Evolutionary conservation across 2,888 invertebrate species (phyloP).

Genomic region (Aphrophora alni): DNA sequence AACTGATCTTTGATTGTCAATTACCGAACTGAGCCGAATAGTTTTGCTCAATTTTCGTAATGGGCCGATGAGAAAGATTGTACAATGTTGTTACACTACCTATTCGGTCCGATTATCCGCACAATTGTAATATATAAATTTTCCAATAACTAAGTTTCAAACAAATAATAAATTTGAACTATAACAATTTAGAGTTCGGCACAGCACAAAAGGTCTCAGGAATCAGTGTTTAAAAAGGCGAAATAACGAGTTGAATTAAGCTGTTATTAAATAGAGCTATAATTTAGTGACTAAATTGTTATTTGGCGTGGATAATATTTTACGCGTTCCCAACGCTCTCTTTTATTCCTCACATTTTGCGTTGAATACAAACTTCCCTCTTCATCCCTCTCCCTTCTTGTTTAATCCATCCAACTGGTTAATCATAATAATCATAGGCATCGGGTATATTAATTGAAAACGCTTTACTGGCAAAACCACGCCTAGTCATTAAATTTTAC

Average conservation of each 20-base stretch:
- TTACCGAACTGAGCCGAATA: too few relatives aligned
- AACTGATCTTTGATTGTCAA: too few relatives aligned
- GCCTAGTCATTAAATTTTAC: neutral
- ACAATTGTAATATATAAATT: too few relatives aligned
- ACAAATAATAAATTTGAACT: too few relatives aligned
- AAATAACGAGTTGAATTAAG: neutral
- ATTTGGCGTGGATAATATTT: neutral
- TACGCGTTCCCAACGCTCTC: neutral
- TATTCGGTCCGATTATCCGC: too few relatives aligned
- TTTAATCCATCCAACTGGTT: neutral
- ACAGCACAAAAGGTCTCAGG: too few relatives aligned
- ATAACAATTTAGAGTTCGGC: too few relatives aligned
- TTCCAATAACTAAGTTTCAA: too few relatives aligned
- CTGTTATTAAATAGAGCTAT: neutral
- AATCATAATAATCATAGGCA: constrained; percentile 4
- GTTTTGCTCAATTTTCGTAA: too few relatives aligned
- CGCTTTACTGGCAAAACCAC: neutral
- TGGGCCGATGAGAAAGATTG: too few relatives aligned
- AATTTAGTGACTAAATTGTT: constrained; percentile 3
- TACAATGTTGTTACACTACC: too few relatives aligned
- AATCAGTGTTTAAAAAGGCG: neutral
- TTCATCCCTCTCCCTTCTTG: neutral
- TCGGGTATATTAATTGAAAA: neutral
- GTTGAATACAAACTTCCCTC: neutral
- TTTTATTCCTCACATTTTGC: constrained; percentile 10